These are phyloP conservation scores for Dysidea cf. avara DNA, from an alignment of 37 sponge, comb jelly and placozoan species.

Conservation along the genomic window DNA sequence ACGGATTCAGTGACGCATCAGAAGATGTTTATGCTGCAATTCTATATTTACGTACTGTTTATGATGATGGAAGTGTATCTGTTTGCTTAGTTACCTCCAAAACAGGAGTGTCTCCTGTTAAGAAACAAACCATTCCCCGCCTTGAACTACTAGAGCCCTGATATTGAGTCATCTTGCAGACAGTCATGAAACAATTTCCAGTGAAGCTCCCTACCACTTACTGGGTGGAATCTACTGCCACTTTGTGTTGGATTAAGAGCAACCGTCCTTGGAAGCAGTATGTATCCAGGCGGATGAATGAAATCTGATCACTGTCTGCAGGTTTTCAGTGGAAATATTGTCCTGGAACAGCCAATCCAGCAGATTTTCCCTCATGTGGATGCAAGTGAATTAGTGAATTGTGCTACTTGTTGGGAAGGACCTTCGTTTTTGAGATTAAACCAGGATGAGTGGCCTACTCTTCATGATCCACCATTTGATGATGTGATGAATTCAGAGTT, in stretches of 20 bases:
- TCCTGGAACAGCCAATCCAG: constrained; percentile 7
- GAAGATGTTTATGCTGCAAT: not conserved
- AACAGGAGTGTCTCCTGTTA: constrained; percentile 19
- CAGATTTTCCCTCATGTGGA: not conserved
- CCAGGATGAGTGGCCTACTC: too few relatives aligned
- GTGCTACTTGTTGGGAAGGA: too few relatives aligned
- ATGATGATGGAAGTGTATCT: not conserved
- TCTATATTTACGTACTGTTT: too few relatives aligned
- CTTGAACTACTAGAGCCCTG: not conserved
- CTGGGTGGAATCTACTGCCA: constrained; percentile 1
- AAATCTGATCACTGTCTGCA: not conserved
- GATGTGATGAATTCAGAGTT: too few relatives aligned
- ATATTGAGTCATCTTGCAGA: not conserved
- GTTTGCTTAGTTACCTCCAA: constrained; percentile 7
- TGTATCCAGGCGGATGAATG: not conserved
- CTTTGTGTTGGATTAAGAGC: not conserved
- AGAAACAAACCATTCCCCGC: constrained; percentile 7
- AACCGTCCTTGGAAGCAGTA: not conserved
- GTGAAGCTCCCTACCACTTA: not conserved
- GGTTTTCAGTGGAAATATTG: constrained; percentile 3
- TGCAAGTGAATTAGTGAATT: too few relatives aligned
- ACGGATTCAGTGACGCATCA: constrained; percentile 21
- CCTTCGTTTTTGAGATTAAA: too few relatives aligned
- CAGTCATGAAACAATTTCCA: too few relatives aligned
- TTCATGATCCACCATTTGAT: too few relatives aligned